Conservation (phyloP, 2,888 invertebrate genomes). For the Xanthorhoe designata region DNA sequence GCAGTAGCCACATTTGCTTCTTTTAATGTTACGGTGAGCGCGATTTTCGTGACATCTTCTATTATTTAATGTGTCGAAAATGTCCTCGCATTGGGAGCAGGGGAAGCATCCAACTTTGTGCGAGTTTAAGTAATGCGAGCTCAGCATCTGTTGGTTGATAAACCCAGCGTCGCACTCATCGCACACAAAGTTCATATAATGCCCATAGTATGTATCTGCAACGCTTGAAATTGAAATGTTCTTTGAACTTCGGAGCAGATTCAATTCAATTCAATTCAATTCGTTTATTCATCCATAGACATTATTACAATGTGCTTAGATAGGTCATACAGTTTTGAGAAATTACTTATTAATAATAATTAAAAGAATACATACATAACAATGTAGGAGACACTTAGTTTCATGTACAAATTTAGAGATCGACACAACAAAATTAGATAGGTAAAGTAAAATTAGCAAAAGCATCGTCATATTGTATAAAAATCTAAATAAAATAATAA, state of each 20-base stretch:
- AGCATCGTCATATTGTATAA: too few species aligned
- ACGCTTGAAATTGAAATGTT: constrained; percentile 36
- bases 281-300: too few species aligned
- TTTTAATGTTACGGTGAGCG: constrained; percentile 50
- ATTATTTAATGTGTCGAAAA: constrained; percentile 69
- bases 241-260: constrained; percentile 29
- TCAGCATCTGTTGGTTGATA: constrained; percentile 52
- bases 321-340: too few species aligned
- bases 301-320: too few species aligned
- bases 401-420: too few species aligned
- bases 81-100: constrained; percentile 66
- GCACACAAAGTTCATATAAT: constrained; percentile 65
- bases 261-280: too few species aligned
- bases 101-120: constrained; percentile 57
- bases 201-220: constrained; percentile 45
- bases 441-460: too few species aligned
- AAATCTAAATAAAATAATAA: too few species aligned
- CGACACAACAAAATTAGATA: too few species aligned
- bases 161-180: constrained; percentile 61
- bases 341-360: too few species aligned
- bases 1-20: constrained; percentile 55
- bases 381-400: too few species aligned
- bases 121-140: constrained; percentile 49
- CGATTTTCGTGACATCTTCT: constrained; percentile 67
- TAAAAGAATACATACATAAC: too few species aligned